These are phyloP conservation scores for Megaceryle torquata DNA, from an alignment of 2,113 vertebrate genomes.

Conservation along the genomic window DNA sequence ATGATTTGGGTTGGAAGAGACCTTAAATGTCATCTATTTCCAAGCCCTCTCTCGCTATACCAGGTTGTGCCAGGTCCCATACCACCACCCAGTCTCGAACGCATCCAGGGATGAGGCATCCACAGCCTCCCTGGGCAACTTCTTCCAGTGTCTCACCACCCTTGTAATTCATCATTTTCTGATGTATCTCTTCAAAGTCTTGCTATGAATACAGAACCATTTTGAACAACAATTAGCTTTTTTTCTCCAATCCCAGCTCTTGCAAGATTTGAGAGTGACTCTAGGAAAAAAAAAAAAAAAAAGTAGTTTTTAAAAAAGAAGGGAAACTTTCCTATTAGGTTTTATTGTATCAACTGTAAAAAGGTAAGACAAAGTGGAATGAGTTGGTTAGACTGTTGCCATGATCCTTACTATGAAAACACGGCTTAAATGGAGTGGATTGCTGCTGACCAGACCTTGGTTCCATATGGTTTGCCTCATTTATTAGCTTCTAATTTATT, in stretches of 20 bases:
- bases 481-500: neutral
- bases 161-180: neutral
- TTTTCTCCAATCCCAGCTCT: neutral
- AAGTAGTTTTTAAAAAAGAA: neutral
- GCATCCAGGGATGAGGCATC: no score
- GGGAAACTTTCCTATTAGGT: neutral
- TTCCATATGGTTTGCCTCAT: neutral
- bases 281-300: no score
- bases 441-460: neutral
- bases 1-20: no score
- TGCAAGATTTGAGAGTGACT: neutral
- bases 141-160: no score
- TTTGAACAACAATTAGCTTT: neutral
- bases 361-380: neutral
- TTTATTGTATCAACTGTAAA: neutral
- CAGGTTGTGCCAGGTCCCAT: no score
- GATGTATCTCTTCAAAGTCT: neutral
- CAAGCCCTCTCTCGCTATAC: no score
- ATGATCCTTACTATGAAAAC: neutral
- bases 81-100: no score
- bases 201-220: neutral
- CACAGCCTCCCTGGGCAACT: no score
- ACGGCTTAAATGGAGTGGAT: neutral
- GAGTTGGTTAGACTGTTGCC: neutral
- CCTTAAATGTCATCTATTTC: no score